Evolutionary conservation across 2,888 invertebrate species (phyloP), one percentile per base, ranked within the genome.

Genomic region (Protodeltote pygarga): DNA sequence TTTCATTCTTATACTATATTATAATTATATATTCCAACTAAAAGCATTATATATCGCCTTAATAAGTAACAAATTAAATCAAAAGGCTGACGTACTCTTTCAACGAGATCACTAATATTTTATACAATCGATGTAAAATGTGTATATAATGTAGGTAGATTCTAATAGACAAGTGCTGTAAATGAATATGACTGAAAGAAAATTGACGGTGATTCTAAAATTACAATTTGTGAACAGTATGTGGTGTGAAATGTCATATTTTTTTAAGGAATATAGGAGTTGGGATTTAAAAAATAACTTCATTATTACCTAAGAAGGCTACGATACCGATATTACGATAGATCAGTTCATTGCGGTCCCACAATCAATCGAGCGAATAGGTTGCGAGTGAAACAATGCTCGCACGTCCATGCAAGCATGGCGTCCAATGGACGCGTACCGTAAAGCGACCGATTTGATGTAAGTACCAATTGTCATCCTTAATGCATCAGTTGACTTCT

Each of bases 161-260:
- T 59, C 28, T 68, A 58, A 52, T 63, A 63, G 60, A 72, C 57
- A 69, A 45, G 55, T 59, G 72, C 72, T 73, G 70, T 61, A 68
- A 76, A 75, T 71, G 88, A 87, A 68, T 76, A 75, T 71, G 88
- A 87, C 87, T 87, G 85, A 86, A 46, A 64, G 59, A 66, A 71
- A 79, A 78, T 75, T 74, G 69, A 73, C 70, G 76, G 81, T 84
- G 84, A 84, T 84, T 77, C 51, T 79, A 78, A 73, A 69, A 65
- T 77, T 69, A 64, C 65, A 65, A 50, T 65, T 59, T 64, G 58
- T 66, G 67, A 45, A 34, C 13, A 13, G 46, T 45, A 24, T 40
- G 39, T 49, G 31, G 40, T 49, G 27, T 19, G 47, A 55, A 44
- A 39, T 27, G 21, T 35, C 32, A 4, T 50, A 24, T 38, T 34